phyloP scores from a whole-genome alignment of 2,888 invertebrate species.

The Metacarcinus magister region DNA sequence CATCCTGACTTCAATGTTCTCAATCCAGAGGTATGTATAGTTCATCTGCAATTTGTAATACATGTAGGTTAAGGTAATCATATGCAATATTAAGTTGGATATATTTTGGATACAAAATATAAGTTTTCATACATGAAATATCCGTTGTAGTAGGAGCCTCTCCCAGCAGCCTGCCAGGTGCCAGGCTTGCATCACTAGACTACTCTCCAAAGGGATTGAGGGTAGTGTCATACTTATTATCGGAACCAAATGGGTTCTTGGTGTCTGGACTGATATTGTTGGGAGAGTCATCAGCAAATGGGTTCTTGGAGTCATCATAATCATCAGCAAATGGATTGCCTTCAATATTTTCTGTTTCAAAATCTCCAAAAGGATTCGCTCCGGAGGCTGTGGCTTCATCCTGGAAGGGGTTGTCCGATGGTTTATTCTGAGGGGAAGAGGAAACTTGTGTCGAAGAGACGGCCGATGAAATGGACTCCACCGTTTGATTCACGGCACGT shows the following conservation, averaged over 20 bases:
- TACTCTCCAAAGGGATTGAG: conserved; percentile 77
- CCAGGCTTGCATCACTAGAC: not conserved
- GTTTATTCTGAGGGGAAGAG: not conserved
- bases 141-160: not conserved
- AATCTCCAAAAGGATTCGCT: conserved; percentile 78
- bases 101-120: not conserved
- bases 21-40: not conserved
- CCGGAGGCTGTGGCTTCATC: not conserved
- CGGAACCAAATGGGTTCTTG: conserved; percentile 68
- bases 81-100: too few relatives aligned
- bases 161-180: not conserved
- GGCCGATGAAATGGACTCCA: conserved; percentile 72
- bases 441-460: conserved; percentile 65
- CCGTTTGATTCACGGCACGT: not conserved
- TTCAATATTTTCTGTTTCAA: conserved; percentile 79
- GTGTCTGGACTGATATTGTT: conserved; percentile 46
- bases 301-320: conserved; percentile 77
- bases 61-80: too few relatives aligned
- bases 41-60: not conserved
- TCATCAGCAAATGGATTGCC: conserved; percentile 74
- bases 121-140: not conserved
- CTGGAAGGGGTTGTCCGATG: conserved; percentile 71
- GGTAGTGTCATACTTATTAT: conserved; percentile 70
- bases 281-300: conserved; percentile 73
- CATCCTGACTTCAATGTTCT: not conserved